Evolutionary conservation across 2,797 vertebrate genomes (phyloP), one percentile per base, ranked within the genome.

Genomic region (Sparidentex hasta): DNA sequence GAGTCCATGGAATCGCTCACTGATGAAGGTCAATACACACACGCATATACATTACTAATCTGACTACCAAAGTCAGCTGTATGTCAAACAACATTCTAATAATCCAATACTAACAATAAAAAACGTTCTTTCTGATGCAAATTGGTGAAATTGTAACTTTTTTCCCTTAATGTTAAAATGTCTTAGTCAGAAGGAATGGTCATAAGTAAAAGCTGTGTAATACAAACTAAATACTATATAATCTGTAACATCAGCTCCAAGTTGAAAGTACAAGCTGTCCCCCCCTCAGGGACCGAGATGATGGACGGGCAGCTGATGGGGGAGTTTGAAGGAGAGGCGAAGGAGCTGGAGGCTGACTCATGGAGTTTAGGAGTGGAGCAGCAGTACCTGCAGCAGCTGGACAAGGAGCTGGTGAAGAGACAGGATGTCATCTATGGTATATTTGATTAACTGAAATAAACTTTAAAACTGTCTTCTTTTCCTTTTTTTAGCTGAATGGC

Each of bases 351-450:
- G 76, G 96, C 97, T 0, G 97, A 99, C 88, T 99, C 98, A 1
- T 99, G 98, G 98, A 99, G 97, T 88, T 93, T 97, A 56, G 94
- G 93, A 1, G 97, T 98, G 33, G 97, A 99, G 78, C 95, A 94
- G 91, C 97, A 95, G 84, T 96, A 95, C 81, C 91, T 98, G 56
- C 96, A 96, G 76, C 96, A 96, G 68, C 96, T 98, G 43, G 96
- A 96, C 89, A 97, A 96, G 82, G 97, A 99, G 29, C 88, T 96
- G 85, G 95, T 98, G 77, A 99, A 98, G 92, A 96, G 96, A 64
- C 98, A 99, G 83, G 97, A 99, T 65, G 97, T 99, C 65, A 98
- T 99, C 87, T 99, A 99, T 0, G 98, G 98, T 99, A 91, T 23
- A 14, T 61, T 8, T 27, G 6, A 41, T 38, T 7, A 1, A 54